phyloP scores from a whole-genome alignment of 2,888 invertebrate genomes.

The Drosophila quinaria region DNA sequence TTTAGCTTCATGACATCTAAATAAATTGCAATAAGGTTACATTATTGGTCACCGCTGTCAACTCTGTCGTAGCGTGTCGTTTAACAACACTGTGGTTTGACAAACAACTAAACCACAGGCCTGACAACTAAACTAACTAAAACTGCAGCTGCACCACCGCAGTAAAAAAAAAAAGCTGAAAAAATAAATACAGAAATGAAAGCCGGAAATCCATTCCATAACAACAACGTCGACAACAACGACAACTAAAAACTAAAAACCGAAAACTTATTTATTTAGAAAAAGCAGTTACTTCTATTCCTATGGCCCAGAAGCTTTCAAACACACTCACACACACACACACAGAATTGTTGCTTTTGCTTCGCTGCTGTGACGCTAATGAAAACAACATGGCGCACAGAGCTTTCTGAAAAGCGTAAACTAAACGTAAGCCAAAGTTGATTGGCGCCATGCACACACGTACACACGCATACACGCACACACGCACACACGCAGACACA shows the following conservation, averaged over 20 bases:
- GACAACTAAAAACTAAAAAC: conserved; percentile 31
- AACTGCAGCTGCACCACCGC: conserved; percentile 50
- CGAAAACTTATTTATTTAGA: conserved; percentile 76
- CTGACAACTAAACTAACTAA: conserved; percentile 48
- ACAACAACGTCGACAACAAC: conserved; percentile 22
- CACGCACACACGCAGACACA: conserved; percentile 7
- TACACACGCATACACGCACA: conserved; percentile 21
- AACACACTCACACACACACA: not conserved
- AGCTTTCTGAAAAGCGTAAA: conserved; percentile 67
- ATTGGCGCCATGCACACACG: conserved; percentile 68
- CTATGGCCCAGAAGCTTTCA: conserved; percentile 50
- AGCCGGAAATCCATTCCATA: conserved; percentile 31
- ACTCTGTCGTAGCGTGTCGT: conserved; percentile 47
- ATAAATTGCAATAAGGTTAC: conserved; percentile 25
- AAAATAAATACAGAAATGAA: not conserved
- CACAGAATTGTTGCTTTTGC: conserved; percentile 30
- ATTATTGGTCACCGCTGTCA: conserved; percentile 34
- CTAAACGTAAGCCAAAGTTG: conserved; percentile 80
- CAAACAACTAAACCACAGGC: conserved; percentile 55
- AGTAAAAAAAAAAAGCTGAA: not conserved
- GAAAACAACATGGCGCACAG: conserved; percentile 74
- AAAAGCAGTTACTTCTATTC: conserved; percentile 59
- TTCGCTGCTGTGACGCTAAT: conserved; percentile 59
- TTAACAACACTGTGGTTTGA: conserved; percentile 43
- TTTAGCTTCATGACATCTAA: not conserved